These are phyloP conservation scores for Sebastes vulpes DNA, from an alignment of 2,797 vertebrate genomes.

Conservation along the genomic window DNA sequence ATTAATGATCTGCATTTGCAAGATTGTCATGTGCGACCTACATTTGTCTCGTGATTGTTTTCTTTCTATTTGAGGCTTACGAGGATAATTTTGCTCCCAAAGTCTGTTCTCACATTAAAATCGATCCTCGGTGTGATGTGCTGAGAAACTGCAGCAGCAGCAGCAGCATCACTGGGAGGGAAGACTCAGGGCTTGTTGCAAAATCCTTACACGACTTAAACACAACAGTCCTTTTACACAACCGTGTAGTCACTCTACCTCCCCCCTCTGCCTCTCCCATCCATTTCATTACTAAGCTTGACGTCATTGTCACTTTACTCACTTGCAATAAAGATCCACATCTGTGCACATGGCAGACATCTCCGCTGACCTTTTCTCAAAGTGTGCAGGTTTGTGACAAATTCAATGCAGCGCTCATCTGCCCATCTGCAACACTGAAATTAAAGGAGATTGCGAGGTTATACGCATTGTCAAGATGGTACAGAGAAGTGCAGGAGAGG, in stretches of 20 bases:
- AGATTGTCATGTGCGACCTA: slow-evolving; percentile 57
- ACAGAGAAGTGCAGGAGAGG: slow-evolving; percentile 29
- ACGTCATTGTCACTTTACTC: slow-evolving; percentile 53
- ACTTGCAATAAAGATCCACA: slow-evolving; percentile 57
- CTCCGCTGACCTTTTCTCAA: slow-evolving; percentile 59
- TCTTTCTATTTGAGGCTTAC: slow-evolving; percentile 27
- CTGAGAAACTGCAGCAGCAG: background rate
- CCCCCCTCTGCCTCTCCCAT: background rate
- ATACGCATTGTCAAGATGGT: slow-evolving; percentile 25
- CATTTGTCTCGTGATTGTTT: slow-evolving; percentile 34
- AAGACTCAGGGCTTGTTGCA: background rate
- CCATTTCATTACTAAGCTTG: slow-evolving; percentile 42
- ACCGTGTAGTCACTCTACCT: background rate
- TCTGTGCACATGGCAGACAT: slow-evolving; percentile 33
- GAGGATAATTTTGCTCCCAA: slow-evolving; percentile 8
- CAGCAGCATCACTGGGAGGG: background rate
- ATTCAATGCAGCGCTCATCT: slow-evolving; percentile 1
- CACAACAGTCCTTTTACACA: background rate
- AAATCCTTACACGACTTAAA: slow-evolving; percentile 3
- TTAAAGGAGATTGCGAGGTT: slow-evolving; percentile 62
- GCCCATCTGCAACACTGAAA: slow-evolving; percentile 30
- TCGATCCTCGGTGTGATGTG: slow-evolving; percentile 16
- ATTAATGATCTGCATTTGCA: slow-evolving; percentile 65
- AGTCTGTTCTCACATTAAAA: slow-evolving; percentile 21
- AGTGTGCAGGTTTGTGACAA: slow-evolving; percentile 23